phyloP scores from a whole-genome alignment of 2,797 vertebrate genomes.

The Cossypha heuglini region DNA sequence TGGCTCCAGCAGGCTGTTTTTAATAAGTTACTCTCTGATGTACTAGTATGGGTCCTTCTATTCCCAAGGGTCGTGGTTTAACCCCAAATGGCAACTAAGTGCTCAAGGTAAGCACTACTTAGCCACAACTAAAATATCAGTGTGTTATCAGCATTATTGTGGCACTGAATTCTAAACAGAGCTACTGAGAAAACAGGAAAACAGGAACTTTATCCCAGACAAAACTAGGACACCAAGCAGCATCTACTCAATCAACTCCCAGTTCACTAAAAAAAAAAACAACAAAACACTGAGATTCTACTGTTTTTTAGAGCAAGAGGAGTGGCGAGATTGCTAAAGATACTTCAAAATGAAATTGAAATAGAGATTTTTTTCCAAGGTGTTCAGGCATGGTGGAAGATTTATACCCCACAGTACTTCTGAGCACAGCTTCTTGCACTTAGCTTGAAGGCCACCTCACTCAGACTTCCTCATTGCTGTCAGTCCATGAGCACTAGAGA shows the following conservation, averaged over 20 bases:
- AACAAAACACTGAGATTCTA: background rate
- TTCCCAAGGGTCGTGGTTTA: background rate
- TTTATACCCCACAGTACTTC: background rate
- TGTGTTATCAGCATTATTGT: background rate
- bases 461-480: background rate
- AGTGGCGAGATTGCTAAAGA: background rate
- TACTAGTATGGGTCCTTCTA: background rate
- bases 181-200: background rate
- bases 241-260: background rate
- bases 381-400: background rate
- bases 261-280: background rate
- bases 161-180: background rate
- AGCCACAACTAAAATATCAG: background rate
- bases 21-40: background rate
- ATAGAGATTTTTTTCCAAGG: background rate
- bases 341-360: background rate
- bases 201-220: background rate
- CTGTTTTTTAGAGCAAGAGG: background rate
- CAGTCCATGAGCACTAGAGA: background rate
- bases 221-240: background rate
- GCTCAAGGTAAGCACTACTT: background rate
- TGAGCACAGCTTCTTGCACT: background rate
- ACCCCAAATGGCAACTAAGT: background rate
- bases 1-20: background rate
- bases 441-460: background rate